Evolutionary conservation across 1,140 invertebrate species (phyloP).

Genomic region (Pogonomyrmex californicus): DNA sequence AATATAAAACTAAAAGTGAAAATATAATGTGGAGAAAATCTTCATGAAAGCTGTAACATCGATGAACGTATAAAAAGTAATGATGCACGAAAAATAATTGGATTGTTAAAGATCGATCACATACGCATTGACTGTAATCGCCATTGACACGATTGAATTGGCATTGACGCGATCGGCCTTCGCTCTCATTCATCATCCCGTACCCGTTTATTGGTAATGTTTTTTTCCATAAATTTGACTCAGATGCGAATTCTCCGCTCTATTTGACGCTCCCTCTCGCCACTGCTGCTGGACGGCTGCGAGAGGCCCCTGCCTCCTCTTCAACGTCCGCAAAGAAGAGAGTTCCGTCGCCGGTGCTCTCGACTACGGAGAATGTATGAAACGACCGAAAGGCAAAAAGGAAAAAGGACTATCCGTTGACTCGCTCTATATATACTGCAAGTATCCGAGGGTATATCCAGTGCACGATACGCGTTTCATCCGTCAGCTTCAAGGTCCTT

Average conservation of each 20-base stretch:
- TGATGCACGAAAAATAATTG: constrained; percentile 15
- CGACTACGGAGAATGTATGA: constrained; percentile 84
- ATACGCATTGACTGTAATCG: constrained; percentile 4
- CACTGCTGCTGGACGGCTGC: constrained; percentile 49
- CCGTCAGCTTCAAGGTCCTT: constrained; percentile 71
- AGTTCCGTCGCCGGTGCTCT: constrained; percentile 76
- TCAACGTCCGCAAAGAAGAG: constrained; percentile 78
- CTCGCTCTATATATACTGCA: constrained; percentile 86
- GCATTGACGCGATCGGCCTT: constrained; percentile 44
- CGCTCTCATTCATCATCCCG: constrained; percentile 66
- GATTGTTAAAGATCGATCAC: constrained; percentile 16
- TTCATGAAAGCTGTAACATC: not conserved
- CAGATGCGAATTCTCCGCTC: constrained; percentile 87
- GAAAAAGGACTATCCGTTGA: constrained; percentile 82
- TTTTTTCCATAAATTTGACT: constrained; percentile 85
- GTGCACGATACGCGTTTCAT: constrained; percentile 82
- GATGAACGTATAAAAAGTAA: not conserved
- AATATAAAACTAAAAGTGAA: constrained; percentile 7
- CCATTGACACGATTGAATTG: not conserved
- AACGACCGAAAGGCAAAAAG: constrained; percentile 83
- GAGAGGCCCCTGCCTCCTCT: constrained; percentile 73
- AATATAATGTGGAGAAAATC: constrained; percentile 15
- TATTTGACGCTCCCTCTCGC: constrained; percentile 86
- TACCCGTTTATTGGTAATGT: constrained; percentile 13
- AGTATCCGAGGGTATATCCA: constrained; percentile 81